These are phyloP conservation scores for Hydractinia symbiolongicarpus DNA, from an alignment of 30 jellyfish, hydroid and myxozoan genomes.

Conservation along the genomic window DNA sequence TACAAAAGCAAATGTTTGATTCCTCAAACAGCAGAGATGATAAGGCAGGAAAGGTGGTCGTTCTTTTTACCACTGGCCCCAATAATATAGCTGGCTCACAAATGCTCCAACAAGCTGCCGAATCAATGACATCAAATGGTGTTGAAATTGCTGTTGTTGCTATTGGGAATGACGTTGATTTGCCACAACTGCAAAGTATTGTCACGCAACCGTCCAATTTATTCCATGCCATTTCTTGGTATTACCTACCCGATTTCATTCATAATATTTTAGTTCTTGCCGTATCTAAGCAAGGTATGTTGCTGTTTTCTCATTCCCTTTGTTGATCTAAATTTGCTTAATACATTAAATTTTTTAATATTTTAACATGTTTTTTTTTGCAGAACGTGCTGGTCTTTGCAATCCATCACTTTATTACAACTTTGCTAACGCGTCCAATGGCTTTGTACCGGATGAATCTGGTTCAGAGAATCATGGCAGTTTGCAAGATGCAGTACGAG, in stretches of 20 bases:
- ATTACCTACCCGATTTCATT: constrained; percentile 16
- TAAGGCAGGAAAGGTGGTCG: constrained; percentile 32
- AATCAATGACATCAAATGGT: constrained; percentile 4
- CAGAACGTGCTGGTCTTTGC: constrained; percentile 56
- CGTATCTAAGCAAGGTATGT: constrained; percentile 18
- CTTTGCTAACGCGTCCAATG: constrained; percentile 62
- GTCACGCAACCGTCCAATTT: neutral
- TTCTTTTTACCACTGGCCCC: constrained; percentile 28
- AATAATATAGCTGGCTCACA: neutral
- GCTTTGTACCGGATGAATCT: constrained; percentile 64
- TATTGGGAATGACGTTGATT: constrained; percentile 20
- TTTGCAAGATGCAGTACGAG: constrained; percentile 56
- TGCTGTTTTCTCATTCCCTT: neutral
- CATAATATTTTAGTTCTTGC: constrained; percentile 26
- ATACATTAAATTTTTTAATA: neutral
- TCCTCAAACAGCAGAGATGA: neutral
- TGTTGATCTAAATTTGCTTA: neutral
- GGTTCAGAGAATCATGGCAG: constrained; percentile 57
- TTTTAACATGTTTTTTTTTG: neutral
- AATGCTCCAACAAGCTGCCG: constrained; percentile 1
- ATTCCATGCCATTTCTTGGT: neutral
- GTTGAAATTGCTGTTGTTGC: constrained; percentile 40
- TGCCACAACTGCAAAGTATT: neutral
- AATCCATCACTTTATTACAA: constrained; percentile 78
- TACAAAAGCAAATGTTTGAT: neutral